A percentile compares a stretch with the other conserved stretches of the same genome.
Evolutionary conservation across 2,797 vertebrate species (phyloP).

Genomic region (Clarias laeviceps): DNA sequence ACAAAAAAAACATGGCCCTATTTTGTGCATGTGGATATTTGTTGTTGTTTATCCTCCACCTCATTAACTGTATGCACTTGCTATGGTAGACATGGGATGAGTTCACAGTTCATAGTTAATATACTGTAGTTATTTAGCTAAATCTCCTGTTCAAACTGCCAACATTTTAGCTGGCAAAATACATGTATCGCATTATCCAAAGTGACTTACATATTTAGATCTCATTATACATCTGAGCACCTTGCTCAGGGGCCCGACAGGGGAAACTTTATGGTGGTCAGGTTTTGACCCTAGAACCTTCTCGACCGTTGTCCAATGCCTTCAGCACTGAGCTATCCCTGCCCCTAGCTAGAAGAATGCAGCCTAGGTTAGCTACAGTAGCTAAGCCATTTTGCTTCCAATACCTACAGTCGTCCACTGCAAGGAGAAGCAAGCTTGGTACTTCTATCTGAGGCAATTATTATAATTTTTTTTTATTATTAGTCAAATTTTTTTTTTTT

Average conservation of each 20-base stretch:
- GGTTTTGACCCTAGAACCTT: no score
- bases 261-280: no score
- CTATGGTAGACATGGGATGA: neutral
- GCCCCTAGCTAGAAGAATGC: neutral
- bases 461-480: no score
- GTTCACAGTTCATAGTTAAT: neutral
- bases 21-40: neutral
- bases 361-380: neutral
- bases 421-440: neutral
- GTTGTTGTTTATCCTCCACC: slow-evolving; percentile 1
- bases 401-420: neutral
- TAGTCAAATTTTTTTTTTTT: no score
- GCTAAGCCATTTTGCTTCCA: neutral
- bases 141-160: neutral
- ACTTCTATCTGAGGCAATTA: neutral
- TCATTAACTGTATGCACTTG: neutral
- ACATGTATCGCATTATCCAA: no score
- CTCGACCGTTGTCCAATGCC: no score
- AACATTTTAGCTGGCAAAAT: neutral
- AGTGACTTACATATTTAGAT: no score
- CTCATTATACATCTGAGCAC: no score
- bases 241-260: no score
- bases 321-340: no score
- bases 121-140: neutral
- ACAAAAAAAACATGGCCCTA: neutral